These are phyloP conservation scores for Hylyphantes graminicola DNA, from an alignment of 1,140 invertebrate genomes.

Conservation along the genomic window DNA sequence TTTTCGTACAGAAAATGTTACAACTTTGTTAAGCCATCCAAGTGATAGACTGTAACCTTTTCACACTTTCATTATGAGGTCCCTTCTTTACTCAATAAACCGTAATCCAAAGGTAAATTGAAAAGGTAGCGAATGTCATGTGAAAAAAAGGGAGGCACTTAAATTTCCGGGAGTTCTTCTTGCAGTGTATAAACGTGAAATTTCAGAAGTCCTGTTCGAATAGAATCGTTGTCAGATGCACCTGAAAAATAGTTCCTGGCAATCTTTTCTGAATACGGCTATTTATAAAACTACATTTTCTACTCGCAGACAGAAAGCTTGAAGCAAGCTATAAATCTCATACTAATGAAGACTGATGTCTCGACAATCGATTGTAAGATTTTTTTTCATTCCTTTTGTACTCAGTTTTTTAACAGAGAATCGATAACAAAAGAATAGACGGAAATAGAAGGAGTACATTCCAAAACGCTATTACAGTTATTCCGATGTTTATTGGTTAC, in stretches of 20 bases:
- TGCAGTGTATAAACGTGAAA: constrained; percentile 13
- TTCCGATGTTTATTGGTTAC: neutral
- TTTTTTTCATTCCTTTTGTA: constrained; percentile 4
- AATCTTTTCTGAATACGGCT: constrained; percentile 48
- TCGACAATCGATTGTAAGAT: constrained; percentile 44
- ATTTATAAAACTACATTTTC: constrained; percentile 58
- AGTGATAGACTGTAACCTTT: constrained; percentile 12
- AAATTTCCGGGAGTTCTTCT: constrained; percentile 18
- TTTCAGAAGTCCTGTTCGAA: constrained; percentile 28
- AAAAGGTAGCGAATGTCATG: neutral
- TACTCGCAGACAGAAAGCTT: constrained; percentile 32
- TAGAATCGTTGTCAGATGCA: constrained; percentile 22
- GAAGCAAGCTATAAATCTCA: constrained; percentile 52
- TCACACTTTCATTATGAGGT: constrained; percentile 12
- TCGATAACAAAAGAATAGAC: neutral
- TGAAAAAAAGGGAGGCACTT: constrained; percentile 17
- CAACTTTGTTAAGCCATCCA: neutral
- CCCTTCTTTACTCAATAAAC: constrained; percentile 12
- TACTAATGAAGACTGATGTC: constrained; percentile 53
- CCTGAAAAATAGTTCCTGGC: constrained; percentile 45
- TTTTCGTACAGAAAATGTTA: neutral
- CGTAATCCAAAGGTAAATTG: constrained; percentile 2
- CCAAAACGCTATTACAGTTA: neutral
- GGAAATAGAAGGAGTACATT: neutral
- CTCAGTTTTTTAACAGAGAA: neutral